These are phyloP conservation scores for Orius insidiosus DNA, from an alignment of 1,140 invertebrate genomes.

Conservation along the genomic window DNA sequence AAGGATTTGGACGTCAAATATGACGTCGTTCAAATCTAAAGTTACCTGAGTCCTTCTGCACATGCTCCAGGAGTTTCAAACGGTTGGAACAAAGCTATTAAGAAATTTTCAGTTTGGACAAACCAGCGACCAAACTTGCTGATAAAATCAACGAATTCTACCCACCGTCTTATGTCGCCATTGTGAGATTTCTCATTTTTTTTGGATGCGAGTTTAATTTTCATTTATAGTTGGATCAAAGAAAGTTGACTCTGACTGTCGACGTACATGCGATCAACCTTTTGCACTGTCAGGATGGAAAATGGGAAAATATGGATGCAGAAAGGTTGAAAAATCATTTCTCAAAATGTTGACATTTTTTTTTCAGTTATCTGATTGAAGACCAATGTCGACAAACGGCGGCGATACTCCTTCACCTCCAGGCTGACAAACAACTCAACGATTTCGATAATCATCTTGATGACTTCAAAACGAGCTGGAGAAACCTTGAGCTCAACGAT, in stretches of 20 bases:
- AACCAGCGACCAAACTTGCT: conserved; percentile 60
- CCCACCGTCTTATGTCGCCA: conserved; percentile 50
- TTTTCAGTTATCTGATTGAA: conserved; percentile 24
- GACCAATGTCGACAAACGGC: conserved; percentile 40
- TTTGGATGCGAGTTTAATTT: not conserved
- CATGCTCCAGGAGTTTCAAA: too few species aligned
- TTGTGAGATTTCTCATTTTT: conserved; percentile 42
- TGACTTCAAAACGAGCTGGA: conserved; percentile 64
- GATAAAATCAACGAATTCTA: conserved; percentile 74
- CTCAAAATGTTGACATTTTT: conserved; percentile 10
- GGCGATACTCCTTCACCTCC: conserved; percentile 43
- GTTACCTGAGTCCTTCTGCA: too few species aligned
- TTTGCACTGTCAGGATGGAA: conserved; percentile 48
- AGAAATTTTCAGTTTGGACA: conserved; percentile 58
- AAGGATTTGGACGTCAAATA: too few species aligned
- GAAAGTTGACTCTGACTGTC: conserved; percentile 43
- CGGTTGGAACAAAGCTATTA: too few species aligned
- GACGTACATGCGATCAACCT: conserved; percentile 46
- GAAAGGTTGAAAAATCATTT: too few species aligned
- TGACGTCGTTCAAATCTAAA: too few species aligned
- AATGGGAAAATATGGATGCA: conserved; percentile 33
- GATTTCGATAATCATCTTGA: conserved; percentile 89
- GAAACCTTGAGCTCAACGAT: conserved; percentile 32
- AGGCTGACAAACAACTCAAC: conserved; percentile 48
- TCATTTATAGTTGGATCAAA: conserved; percentile 53